Evolutionary conservation across 2,797 vertebrate species (phyloP).

Genomic region (Macroramphosus scolopax): DNA sequence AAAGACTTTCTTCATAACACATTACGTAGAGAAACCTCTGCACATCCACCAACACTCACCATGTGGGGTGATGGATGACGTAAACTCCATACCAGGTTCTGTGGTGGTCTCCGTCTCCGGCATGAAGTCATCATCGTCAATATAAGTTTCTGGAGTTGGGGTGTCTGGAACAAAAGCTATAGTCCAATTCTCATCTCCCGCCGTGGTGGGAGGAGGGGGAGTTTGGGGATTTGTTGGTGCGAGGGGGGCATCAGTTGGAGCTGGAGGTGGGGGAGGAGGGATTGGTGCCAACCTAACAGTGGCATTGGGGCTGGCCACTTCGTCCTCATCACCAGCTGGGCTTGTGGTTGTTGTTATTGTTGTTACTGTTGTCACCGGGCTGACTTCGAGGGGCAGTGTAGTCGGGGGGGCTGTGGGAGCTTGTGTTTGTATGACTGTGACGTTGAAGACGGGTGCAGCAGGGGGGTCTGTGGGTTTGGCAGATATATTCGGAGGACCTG

Average conservation of each 20-base stretch:
- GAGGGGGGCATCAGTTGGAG: slow-evolving; percentile 26
- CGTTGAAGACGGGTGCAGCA: slow-evolving; percentile 23
- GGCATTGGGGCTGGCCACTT: slow-evolving; percentile 16
- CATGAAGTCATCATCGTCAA: fast-evolving
- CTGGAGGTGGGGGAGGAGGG: slow-evolving; percentile 15
- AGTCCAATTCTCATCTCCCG: slow-evolving; percentile 6
- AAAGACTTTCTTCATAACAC: no score
- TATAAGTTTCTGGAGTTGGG: neutral
- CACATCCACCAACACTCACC: slow-evolving; percentile 44
- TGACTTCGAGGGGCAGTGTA: slow-evolving; percentile 1
- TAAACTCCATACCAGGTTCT: slow-evolving; percentile 9
- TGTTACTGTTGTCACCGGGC: slow-evolving; percentile 1
- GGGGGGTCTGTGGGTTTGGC: slow-evolving; percentile 48
- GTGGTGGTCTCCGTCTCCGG: slow-evolving; percentile 22
- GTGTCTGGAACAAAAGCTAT: slow-evolving; percentile 1
- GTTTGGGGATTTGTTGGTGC: slow-evolving; percentile 7
- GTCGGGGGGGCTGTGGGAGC: slow-evolving; percentile 20
- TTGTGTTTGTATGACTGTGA: slow-evolving; percentile 21
- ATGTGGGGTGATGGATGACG: slow-evolving; percentile 28
- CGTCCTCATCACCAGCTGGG: slow-evolving; percentile 1
- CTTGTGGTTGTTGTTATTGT: slow-evolving; percentile 3
- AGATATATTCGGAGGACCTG: slow-evolving; percentile 54
- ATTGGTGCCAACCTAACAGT: neutral
- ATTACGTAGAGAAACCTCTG: no score
- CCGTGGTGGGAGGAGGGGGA: slow-evolving; percentile 1